Evolutionary conservation across 2,888 invertebrate species (phyloP), one percentile per base, ranked within the genome.

Genomic region (Standfussiana lucernea): DNA sequence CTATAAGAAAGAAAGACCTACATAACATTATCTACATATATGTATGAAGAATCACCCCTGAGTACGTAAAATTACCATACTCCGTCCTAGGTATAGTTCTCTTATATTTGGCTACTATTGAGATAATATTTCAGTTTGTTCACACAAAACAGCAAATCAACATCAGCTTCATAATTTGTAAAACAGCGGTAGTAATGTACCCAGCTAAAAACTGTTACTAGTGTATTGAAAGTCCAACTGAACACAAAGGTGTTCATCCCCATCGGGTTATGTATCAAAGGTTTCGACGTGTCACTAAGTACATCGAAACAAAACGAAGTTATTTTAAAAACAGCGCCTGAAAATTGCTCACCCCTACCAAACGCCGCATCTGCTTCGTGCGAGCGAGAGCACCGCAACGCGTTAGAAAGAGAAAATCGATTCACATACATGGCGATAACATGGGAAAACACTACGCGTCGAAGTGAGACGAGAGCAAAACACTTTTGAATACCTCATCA

Each of bases 361-460:
- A 86, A 88, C 82, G 77, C 88, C 88, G 86, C 85, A 80, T 84
- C 82, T 83, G 79, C 77, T 83, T 74, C 65, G 87, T 65, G 84
- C 75, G 90, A 93, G 80, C 86, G 92, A 90, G 93, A 93, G 77
- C 78, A 75, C 68, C 72, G 81, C 85, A 85, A 68, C 71, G 81
- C 75, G 93, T 87, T 80, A 87, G 92, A 95, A 91, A 93, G 94
- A 93, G 95, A 93, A 88, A 88, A 89, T 88, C 87, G 88, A 91
- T 91, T 84, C 84, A 78, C 86, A 82, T 77, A 80, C 86, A 76
- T 72, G 74, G 77, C 79, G 84, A 86, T 80, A 80, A 84, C 68
- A 89, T 89, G 91, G 61, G 84, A 88, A 89, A 88, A 87, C 88
- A 88, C 85, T 83, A 86, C 86, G 88, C 87, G 91, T 79, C 84